These are phyloP conservation scores for Halictus ligatus DNA, from an alignment of 2,888 invertebrate genomes.

Conservation along the genomic window DNA sequence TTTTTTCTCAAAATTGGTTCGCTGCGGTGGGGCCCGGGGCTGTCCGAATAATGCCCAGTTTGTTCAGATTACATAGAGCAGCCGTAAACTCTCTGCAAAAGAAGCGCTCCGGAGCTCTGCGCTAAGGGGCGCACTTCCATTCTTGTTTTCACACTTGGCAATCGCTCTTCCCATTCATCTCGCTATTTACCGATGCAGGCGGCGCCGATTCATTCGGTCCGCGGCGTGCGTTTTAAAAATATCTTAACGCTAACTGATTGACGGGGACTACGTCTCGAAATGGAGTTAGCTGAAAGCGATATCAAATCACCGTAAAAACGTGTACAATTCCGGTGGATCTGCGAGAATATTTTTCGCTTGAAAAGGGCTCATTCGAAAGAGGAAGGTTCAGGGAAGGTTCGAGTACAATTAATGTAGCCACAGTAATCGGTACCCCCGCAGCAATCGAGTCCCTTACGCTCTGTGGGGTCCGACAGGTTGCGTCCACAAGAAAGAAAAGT, in stretches of 20 bases:
- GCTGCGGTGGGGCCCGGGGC: background rate
- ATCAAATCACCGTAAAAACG: too few relatives aligned
- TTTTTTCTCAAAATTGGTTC: background rate
- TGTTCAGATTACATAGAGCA: slow-evolving; percentile 10
- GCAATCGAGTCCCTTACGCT: too few relatives aligned
- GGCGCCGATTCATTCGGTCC: slow-evolving; percentile 35
- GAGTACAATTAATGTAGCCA: too few relatives aligned
- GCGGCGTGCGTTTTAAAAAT: slow-evolving; percentile 33
- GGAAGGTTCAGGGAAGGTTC: too few relatives aligned
- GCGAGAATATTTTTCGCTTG: too few relatives aligned
- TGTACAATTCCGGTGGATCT: too few relatives aligned
- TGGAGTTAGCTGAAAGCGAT: background rate
- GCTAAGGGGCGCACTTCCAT: slow-evolving; percentile 32
- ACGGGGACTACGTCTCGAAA: slow-evolving; percentile 16
- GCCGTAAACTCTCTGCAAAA: slow-evolving; percentile 25
- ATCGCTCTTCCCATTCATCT: slow-evolving; percentile 48
- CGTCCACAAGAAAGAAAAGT: background rate
- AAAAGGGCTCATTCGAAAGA: too few relatives aligned
- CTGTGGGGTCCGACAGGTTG: background rate
- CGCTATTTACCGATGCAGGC: slow-evolving; percentile 50
- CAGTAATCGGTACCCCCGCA: too few relatives aligned
- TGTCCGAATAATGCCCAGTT: slow-evolving; percentile 19
- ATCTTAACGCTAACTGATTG: slow-evolving; percentile 35
- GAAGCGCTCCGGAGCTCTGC: background rate
- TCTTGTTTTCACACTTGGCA: slow-evolving; percentile 52